Evolutionary conservation across 2,888 invertebrate species (phyloP).

Genomic region (Ornithoptera alexandrae): DNA sequence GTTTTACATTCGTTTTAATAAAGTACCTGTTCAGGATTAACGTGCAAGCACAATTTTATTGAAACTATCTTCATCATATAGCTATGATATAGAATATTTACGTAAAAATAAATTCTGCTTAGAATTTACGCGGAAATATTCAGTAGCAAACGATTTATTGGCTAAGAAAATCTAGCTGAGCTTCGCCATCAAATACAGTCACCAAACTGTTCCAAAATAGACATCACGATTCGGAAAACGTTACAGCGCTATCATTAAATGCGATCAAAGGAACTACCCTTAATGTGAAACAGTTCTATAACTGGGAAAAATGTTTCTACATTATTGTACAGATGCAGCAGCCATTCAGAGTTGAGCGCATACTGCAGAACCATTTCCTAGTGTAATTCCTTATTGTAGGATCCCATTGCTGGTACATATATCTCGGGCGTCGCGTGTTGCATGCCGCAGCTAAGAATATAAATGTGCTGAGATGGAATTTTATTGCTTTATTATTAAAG

Average conservation of each 20-base stretch:
- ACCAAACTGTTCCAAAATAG: neutral
- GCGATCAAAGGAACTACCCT: slow-evolving; percentile 6
- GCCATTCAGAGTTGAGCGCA: slow-evolving; percentile 25
- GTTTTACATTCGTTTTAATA: too few species aligned
- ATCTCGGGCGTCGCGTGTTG: slow-evolving; percentile 37
- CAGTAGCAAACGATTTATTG: too few species aligned
- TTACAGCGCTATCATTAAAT: neutral
- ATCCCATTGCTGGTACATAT: slow-evolving; percentile 33
- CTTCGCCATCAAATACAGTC: neutral
- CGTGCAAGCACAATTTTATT: too few species aligned
- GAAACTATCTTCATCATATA: too few species aligned
- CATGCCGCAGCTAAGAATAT: slow-evolving; percentile 35
- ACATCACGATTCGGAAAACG: neutral
- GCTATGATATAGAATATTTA: too few species aligned
- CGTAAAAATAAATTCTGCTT: too few species aligned
- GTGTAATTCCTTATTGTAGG: slow-evolving; percentile 27
- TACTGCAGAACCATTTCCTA: slow-evolving; percentile 23
- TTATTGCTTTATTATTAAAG: slow-evolving; percentile 25
- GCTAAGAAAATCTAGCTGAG: too few species aligned
- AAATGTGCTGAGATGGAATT: slow-evolving; percentile 39
- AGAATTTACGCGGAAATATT: too few species aligned
- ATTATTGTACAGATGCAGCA: slow-evolving; percentile 24
- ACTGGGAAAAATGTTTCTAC: slow-evolving; percentile 22
- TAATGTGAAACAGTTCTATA: slow-evolving; percentile 8
- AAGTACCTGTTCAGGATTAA: too few species aligned